Conservation (phyloP, 2,797 vertebrate genomes). For the Protosalanx chinensis region DNA sequence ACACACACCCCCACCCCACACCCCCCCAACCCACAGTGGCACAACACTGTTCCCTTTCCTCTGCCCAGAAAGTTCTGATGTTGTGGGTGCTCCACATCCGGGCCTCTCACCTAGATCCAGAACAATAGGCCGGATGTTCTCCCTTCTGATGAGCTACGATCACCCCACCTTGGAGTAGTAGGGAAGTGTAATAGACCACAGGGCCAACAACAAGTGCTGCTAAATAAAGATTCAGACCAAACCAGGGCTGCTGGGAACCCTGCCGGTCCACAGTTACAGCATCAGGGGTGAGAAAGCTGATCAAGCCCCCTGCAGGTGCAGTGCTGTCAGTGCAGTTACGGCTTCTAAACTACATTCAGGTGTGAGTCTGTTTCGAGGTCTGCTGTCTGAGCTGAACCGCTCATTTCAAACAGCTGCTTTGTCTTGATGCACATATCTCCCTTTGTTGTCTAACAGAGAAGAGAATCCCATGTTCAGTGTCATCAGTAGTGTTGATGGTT, state of each 20-base stretch:
- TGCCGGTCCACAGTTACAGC: background rate
- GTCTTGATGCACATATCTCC: background rate
- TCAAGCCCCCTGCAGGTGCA: too few relatives aligned
- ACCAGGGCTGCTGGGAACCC: conserved; percentile 14
- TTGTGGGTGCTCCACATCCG: conserved; percentile 41
- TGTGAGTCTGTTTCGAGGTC: conserved; percentile 10
- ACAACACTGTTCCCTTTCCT: conserved; percentile 57
- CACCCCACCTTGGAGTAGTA: conserved; percentile 43
- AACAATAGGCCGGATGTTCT: conserved; percentile 69
- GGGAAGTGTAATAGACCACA: conserved; percentile 23
- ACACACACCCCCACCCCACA: too few relatives aligned
- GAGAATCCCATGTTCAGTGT: conserved; percentile 10
- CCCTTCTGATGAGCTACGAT: conserved; percentile 29
- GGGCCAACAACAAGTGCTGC: conserved; percentile 28
- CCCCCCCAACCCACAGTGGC: conserved; percentile 5
- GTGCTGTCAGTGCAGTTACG: background rate
- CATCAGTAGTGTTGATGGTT: background rate
- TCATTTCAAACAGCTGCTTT: background rate
- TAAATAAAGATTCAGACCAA: conserved; percentile 47
- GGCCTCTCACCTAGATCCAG: conserved; percentile 61
- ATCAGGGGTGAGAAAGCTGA: conserved; percentile 3
- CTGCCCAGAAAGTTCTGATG: conserved; percentile 49
- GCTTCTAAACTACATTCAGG: conserved; percentile 11
- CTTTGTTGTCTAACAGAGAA: conserved; percentile 1
- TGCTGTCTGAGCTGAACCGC: background rate